These are phyloP conservation scores for Hylomyscus alleni DNA, from an alignment of 2,797 vertebrate genomes.

Conservation along the genomic window DNA sequence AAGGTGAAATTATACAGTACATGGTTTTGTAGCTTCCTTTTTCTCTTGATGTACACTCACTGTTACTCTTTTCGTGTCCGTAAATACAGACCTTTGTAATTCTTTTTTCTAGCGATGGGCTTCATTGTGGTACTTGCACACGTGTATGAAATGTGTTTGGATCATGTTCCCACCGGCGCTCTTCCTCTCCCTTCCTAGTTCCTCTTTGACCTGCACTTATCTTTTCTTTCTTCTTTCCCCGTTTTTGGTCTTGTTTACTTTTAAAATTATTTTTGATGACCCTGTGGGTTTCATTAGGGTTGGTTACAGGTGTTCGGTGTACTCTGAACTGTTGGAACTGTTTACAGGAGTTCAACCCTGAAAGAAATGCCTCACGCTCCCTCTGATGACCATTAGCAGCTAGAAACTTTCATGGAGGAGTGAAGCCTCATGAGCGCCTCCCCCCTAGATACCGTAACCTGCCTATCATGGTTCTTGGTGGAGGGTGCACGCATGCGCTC, in stretches of 20 bases:
- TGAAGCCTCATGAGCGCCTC: not conserved
- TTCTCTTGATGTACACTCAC: conserved; percentile 2
- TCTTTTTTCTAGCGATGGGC: not conserved
- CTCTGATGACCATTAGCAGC: not conserved
- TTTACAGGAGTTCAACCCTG: not conserved
- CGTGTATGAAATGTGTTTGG: not conserved
- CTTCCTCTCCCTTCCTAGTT: not conserved
- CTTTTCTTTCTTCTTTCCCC: not conserved
- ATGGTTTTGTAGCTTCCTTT: conserved; percentile 35
- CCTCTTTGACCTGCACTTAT: not conserved
- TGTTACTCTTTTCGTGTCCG: not conserved
- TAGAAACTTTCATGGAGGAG: not conserved
- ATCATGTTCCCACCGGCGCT: too few relatives aligned
- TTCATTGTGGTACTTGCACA: not conserved
- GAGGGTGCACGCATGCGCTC: too few relatives aligned
- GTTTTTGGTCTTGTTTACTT: not conserved
- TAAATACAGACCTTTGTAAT: conserved; percentile 42
- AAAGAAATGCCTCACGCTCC: not conserved
- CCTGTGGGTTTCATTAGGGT: not conserved
- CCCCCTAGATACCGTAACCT: not conserved
- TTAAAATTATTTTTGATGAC: not conserved
- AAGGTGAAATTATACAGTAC: conserved; percentile 9
- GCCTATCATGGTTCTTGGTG: not conserved
- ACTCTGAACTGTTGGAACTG: too few relatives aligned
- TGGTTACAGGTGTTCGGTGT: not conserved